Evolutionary conservation across 2,888 invertebrate genomes (phyloP).

Genomic region (Campoplex capitator): DNA sequence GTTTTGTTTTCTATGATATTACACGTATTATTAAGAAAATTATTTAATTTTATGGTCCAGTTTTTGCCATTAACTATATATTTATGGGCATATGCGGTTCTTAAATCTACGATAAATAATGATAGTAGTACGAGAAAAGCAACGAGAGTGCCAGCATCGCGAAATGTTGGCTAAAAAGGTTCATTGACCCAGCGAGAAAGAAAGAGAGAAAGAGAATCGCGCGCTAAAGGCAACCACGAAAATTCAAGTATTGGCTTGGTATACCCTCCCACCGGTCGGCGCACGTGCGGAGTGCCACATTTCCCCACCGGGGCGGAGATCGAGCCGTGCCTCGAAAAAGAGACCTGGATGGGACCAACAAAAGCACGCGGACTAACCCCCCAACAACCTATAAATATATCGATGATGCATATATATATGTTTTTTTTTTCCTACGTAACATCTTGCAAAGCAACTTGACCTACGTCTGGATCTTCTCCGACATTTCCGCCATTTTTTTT

Average conservation of each 20-base stretch:
- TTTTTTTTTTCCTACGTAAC: constrained; percentile 2
- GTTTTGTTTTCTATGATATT: background rate
- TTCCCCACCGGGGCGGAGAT: constrained; percentile 53
- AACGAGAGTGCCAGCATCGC: constrained; percentile 30
- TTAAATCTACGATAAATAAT: background rate
- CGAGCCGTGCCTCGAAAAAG: constrained; percentile 40
- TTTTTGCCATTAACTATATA: background rate
- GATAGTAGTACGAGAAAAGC: constrained; percentile 41
- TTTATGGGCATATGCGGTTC: background rate
- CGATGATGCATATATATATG: background rate
- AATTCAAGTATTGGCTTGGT: constrained; percentile 56
- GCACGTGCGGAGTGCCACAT: constrained; percentile 40
- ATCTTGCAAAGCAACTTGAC: constrained; percentile 16
- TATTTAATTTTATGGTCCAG: background rate
- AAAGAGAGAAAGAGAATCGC: background rate
- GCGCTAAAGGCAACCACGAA: constrained; percentile 64
- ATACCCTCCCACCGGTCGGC: constrained; percentile 14
- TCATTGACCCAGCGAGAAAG: constrained; percentile 55
- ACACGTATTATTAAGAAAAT: background rate
- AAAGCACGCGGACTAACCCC: constrained; percentile 31
- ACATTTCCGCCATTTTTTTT: background rate
- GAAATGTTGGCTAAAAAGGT: constrained; percentile 48
- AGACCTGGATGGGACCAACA: constrained; percentile 54
- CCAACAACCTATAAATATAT: constrained; percentile 15
- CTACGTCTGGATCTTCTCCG: constrained; percentile 11